Conservation (phyloP, 2,888 invertebrate genomes). For the Seladonia tumulorum region DNA sequence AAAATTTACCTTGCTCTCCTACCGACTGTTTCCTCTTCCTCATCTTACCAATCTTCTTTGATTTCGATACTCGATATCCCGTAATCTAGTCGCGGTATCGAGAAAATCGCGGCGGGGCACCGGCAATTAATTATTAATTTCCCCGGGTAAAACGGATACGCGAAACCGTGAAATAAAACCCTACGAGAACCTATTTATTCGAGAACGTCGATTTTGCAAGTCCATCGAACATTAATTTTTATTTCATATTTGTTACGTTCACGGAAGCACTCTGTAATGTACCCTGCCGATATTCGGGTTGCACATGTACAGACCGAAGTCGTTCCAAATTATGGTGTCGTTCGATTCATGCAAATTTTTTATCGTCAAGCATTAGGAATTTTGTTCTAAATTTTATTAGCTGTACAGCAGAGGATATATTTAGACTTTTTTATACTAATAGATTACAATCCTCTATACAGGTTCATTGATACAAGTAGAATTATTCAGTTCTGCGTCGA, state of each 20-base stretch:
- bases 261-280: no score
- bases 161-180: background rate
- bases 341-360: no score
- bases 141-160: background rate
- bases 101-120: background rate
- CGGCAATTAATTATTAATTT: background rate
- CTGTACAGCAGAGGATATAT: no score
- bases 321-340: no score
- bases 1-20: conserved; percentile 27
- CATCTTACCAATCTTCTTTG: background rate
- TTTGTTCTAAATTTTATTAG: background rate
- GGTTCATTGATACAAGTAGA: no score
- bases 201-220: background rate
- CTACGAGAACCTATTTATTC: background rate
- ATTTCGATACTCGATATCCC: background rate
- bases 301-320: no score
- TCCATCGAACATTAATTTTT: background rate
- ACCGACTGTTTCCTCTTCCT: background rate
- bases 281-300: no score
- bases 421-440: no score
- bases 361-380: background rate
- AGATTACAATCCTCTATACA: no score
- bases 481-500: no score
- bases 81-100: background rate
- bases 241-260: background rate